Conservation (phyloP, 2,113 vertebrate species). For the Microcebus griseorufus region DNA sequence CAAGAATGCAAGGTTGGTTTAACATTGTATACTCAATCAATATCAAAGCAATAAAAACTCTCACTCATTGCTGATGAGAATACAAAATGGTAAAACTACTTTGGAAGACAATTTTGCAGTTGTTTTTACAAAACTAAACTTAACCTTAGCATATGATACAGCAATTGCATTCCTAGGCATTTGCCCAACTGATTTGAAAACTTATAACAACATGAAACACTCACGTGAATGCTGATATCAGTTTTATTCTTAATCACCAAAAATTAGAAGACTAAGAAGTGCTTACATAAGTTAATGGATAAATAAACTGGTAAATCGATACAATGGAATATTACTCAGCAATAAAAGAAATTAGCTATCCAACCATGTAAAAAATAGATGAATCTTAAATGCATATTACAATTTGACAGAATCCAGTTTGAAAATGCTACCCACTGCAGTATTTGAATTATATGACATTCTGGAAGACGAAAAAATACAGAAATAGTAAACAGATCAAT, state of each 20-base stretch:
- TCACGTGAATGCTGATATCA: not conserved
- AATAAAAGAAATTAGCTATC: not conserved
- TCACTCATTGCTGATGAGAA: not conserved
- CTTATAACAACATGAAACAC: not conserved
- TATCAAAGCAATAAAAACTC: not conserved
- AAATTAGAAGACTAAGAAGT: not conserved
- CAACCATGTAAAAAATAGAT: not conserved
- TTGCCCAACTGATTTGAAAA: not conserved
- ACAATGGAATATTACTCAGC: not conserved
- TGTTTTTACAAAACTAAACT: not conserved
- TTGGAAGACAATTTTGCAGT: not conserved
- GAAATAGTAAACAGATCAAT: not conserved
- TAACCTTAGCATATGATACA: not conserved
- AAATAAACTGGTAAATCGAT: not conserved
- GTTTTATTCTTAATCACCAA: not conserved
- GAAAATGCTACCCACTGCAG: not conserved
- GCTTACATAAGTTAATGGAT: not conserved
- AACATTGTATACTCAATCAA: not conserved
- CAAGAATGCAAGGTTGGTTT: not conserved
- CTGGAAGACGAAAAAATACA: not conserved
- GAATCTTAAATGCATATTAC: not conserved
- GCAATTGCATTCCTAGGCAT: not conserved
- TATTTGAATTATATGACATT: not conserved
- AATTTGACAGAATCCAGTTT: not conserved
- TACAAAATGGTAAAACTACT: not conserved